A percentile compares a stretch with the other conserved stretches of the same genome.
These are phyloP conservation scores for Mylabris phalerata DNA, from an alignment of 1,140 invertebrate species.

Conservation along the genomic window DNA sequence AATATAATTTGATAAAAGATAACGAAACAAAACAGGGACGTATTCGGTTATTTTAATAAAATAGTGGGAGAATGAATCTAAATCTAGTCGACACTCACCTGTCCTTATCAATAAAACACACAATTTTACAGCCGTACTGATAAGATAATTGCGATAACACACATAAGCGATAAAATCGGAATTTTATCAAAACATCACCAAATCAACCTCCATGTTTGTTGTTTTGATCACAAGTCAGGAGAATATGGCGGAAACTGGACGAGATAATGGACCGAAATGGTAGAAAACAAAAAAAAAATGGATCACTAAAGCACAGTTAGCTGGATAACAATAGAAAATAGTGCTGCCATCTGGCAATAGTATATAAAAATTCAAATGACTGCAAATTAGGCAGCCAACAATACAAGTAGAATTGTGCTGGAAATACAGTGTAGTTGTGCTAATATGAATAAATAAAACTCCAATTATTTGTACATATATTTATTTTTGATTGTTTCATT, in stretches of 20 bases:
- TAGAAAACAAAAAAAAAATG: slow-evolving; percentile 2
- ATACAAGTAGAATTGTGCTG: neutral
- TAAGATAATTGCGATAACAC: slow-evolving; percentile 7
- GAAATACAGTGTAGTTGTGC: neutral
- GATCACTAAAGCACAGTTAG: no score
- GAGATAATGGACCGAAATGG: slow-evolving; percentile 9
- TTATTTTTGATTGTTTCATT: neutral
- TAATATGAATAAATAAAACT: neutral
- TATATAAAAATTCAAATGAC: no score
- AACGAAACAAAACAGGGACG: no score
- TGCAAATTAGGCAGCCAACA: neutral
- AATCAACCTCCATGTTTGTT: slow-evolving; percentile 12
- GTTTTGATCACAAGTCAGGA: neutral
- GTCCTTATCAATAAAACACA: slow-evolving; percentile 10
- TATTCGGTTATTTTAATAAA: no score
- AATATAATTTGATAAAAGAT: no score
- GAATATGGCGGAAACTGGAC: slow-evolving; percentile 11
- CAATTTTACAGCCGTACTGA: neutral
- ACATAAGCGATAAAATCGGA: slow-evolving; percentile 5
- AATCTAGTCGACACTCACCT: slow-evolving; percentile 1
- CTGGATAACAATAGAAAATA: neutral
- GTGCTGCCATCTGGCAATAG: neutral
- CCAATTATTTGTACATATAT: neutral
- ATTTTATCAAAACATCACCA: neutral
- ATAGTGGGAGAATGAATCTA: no score